phyloP scores from a whole-genome alignment of 2,113 vertebrate species.

The Jaculus jaculus region DNA sequence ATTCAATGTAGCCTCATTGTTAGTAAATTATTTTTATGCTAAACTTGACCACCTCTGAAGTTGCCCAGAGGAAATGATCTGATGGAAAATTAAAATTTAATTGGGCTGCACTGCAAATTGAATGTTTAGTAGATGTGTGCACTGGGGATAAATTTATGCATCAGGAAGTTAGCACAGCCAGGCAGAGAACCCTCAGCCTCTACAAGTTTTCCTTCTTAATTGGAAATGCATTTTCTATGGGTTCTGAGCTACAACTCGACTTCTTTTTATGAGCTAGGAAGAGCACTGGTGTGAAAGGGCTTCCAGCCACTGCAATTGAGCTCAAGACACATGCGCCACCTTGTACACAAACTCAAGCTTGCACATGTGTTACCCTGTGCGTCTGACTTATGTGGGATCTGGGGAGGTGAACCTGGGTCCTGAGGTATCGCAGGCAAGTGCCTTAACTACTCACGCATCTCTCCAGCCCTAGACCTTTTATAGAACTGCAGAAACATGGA shows the following conservation, averaged over 20 bases:
- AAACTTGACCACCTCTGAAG: conserved; percentile 60
- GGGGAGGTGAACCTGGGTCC: too few relatives aligned
- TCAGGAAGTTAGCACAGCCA: background rate
- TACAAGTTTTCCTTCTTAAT: background rate
- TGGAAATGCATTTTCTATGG: conserved; percentile 43
- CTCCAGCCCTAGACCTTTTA: background rate
- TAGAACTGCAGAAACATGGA: background rate
- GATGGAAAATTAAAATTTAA: conserved; percentile 66
- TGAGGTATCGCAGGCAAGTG: too few relatives aligned
- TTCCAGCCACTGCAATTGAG: too few relatives aligned
- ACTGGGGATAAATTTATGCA: background rate
- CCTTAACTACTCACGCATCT: too few relatives aligned
- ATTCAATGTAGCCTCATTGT: conserved; percentile 49
- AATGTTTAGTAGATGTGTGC: conserved; percentile 51
- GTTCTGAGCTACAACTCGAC: conserved; percentile 16
- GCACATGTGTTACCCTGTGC: too few relatives aligned
- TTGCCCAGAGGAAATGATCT: conserved; percentile 56
- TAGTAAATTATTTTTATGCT: conserved; percentile 66
- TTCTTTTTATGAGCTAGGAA: background rate
- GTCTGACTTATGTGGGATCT: too few relatives aligned
- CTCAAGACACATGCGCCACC: too few relatives aligned
- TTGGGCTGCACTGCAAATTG: conserved; percentile 50
- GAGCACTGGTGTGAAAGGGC: too few relatives aligned
- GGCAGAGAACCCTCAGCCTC: background rate
- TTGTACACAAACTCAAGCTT: too few relatives aligned